Percentiles rank a stretch among this genome's conserved stretches.
Conservation (phyloP, 2,113 vertebrate genomes). For the Chloropsis hardwickii region DNA sequence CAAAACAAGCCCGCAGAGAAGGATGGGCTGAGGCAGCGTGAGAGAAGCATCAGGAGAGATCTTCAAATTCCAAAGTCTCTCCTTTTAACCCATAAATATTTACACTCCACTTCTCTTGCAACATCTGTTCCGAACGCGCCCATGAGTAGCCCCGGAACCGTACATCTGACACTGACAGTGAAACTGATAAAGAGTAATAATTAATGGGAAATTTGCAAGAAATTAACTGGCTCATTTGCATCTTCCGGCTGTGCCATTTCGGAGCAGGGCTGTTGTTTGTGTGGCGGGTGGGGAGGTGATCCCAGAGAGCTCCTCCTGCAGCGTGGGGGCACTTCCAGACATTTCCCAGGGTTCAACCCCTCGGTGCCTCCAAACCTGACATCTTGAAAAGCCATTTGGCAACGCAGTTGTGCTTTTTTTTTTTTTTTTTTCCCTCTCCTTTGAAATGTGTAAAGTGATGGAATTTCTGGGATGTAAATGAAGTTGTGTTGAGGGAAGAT, state of each 20-base stretch:
- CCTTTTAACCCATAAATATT: constrained; percentile 52
- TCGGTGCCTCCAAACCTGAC: neutral
- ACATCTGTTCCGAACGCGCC: neutral
- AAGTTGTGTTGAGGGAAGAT: neutral
- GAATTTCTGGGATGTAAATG: neutral
- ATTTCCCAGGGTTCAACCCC: neutral
- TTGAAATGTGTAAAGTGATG: fast-evolving
- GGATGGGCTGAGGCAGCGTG: neutral
- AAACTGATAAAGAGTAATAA: constrained; percentile 8
- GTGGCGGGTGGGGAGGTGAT: fast-evolving
- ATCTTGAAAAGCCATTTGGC: neutral
- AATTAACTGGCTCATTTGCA: constrained; percentile 23
- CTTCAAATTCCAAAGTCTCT: neutral
- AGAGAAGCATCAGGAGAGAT: neutral
- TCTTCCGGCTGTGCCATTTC: neutral
- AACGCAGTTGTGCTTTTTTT: fast-evolving
- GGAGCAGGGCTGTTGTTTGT: neutral
- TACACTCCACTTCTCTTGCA: neutral
- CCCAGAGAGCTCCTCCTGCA: neutral
- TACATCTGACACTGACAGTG: neutral
- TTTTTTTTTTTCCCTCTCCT: neutral
- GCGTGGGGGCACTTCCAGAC: neutral
- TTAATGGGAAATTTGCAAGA: neutral
- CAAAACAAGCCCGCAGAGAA: neutral
- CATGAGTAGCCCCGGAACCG: neutral